Evolutionary conservation across 1,140 invertebrate genomes (phyloP).

Genomic region (Araneus ventricosus): DNA sequence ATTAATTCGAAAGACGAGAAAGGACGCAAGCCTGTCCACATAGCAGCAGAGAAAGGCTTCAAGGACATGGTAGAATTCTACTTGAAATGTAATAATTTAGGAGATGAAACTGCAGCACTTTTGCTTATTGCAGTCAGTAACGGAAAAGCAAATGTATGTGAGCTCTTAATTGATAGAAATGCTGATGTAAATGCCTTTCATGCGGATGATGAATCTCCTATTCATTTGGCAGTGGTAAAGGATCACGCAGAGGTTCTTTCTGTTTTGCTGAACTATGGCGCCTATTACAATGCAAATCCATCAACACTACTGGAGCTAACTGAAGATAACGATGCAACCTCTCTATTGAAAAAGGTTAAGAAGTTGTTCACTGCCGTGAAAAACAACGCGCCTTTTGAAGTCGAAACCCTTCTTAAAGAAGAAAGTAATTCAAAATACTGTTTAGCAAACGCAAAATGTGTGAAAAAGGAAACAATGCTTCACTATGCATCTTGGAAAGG

Average conservation of each 20-base stretch:
- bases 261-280: constrained; percentile 38
- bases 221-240: not conserved
- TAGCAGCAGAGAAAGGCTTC: too few species aligned
- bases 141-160: not conserved
- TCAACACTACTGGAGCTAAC: not conserved
- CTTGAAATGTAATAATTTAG: not conserved
- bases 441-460: too few species aligned
- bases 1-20: too few species aligned
- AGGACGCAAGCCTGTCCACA: too few species aligned
- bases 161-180: not conserved
- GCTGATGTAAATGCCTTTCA: not conserved
- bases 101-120: not conserved
- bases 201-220: constrained; percentile 34
- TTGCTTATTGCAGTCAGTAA: not conserved
- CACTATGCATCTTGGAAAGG: constrained; percentile 79
- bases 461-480: constrained; percentile 75
- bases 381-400: not conserved
- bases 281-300: not conserved
- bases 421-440: too few species aligned
- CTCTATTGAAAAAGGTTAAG: not conserved
- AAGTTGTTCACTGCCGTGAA: constrained; percentile 41
- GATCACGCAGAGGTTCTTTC: not conserved
- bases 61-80: constrained; percentile 52
- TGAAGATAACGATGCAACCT: not conserved
- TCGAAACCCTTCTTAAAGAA: too few species aligned